A percentile compares a stretch with the other conserved stretches of the same genome.
These are phyloP conservation scores for Drosophila macrospina DNA, from an alignment of 2,888 invertebrate species.

Conservation along the genomic window DNA sequence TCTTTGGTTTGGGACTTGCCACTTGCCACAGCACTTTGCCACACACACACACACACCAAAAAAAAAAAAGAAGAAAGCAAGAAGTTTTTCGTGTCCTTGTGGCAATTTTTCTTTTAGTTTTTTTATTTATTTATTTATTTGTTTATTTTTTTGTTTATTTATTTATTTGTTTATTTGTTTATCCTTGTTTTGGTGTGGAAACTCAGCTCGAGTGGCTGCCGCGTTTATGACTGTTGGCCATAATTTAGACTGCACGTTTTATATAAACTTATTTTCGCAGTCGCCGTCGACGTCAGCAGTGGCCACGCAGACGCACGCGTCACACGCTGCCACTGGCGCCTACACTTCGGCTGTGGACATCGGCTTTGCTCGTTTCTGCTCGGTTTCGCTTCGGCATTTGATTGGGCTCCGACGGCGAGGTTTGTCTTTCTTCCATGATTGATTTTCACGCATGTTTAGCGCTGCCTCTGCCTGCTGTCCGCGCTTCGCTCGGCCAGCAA, in stretches of 20 bases:
- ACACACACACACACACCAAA: conserved; percentile 5
- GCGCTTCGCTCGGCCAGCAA: not conserved
- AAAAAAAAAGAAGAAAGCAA: conserved; percentile 24
- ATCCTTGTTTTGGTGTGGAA: conserved; percentile 1
- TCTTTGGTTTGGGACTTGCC: not conserved
- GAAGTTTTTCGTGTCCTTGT: not conserved
- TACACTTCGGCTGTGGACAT: conserved; percentile 18
- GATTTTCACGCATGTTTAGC: conserved; percentile 73
- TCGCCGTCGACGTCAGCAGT: conserved; percentile 20
- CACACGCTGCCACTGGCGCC: conserved; percentile 2
- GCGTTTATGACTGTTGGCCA: conserved; percentile 71
- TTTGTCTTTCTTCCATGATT: conserved; percentile 59
- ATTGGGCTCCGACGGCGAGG: conserved; percentile 20
- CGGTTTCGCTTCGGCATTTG: conserved; percentile 5
- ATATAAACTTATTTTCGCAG: conserved; percentile 68
- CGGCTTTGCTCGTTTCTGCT: not conserved
- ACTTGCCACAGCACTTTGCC: conserved; percentile 5
- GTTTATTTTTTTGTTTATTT: not conserved
- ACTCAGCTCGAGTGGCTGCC: conserved; percentile 59
- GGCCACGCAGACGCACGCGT: conserved; percentile 20
- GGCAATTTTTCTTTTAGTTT: not conserved
- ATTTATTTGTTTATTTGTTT: not conserved
- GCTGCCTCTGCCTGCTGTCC: not conserved
- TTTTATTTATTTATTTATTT: not conserved
- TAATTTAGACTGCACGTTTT: conserved; percentile 59